A percentile compares a stretch with the other conserved stretches of the same genome.
Conservation (phyloP, 2,797 vertebrate species). For the Simalia tracyae region DNA sequence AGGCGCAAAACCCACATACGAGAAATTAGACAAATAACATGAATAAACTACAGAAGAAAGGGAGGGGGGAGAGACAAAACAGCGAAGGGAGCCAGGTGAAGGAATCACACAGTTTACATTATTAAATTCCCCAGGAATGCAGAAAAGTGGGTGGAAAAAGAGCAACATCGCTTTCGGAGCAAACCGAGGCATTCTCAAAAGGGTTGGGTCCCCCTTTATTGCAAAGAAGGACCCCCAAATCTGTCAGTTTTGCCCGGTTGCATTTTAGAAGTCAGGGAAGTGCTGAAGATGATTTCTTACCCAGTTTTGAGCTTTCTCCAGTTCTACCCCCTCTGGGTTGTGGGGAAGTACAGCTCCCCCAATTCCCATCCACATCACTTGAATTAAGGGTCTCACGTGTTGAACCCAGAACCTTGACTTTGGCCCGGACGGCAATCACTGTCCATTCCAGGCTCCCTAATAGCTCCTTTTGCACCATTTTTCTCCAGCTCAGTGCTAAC, state of each 20-base stretch:
- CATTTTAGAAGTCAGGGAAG: background rate
- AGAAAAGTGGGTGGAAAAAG: background rate
- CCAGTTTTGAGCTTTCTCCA: too few species aligned
- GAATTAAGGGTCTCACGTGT: too few species aligned
- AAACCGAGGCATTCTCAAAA: background rate
- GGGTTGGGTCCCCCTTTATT: background rate
- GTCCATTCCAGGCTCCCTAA: too few species aligned
- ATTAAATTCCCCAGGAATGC: background rate
- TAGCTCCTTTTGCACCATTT: too few species aligned
- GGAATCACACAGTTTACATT: background rate
- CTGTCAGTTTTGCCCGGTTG: background rate
- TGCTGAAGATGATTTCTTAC: background rate
- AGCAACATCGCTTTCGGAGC: background rate
- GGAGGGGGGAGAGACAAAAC: conserved; percentile 28
- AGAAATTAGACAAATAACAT: conserved; percentile 51
- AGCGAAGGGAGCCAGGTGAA: conserved; percentile 14
- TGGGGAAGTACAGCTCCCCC: too few species aligned
- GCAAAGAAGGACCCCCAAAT: background rate
- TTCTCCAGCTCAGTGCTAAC: too few species aligned
- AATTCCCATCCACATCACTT: too few species aligned
- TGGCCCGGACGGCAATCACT: too few species aligned
- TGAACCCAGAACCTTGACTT: too few species aligned
- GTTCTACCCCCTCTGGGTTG: too few species aligned
- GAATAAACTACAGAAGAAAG: conserved; percentile 46
- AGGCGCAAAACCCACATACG: conserved; percentile 40